Base-by-base conservation (phyloP, 2,888 invertebrate species). In the Drosophila recens region DNA sequence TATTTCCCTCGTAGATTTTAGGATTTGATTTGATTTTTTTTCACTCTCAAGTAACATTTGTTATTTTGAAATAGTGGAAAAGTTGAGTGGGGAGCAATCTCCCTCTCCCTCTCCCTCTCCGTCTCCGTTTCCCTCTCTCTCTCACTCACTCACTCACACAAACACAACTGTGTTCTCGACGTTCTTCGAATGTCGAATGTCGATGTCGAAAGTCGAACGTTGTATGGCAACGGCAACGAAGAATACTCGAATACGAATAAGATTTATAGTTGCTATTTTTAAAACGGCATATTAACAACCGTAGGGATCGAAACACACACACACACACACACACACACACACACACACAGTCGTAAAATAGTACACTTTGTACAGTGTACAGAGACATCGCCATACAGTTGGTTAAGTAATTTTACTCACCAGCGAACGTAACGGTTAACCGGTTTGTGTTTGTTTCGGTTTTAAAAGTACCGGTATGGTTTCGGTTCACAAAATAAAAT, bases 231-330 rank as follows among this genome's bases (percentile, higher is more conserved):
- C 52, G 27, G 51, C 38, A 27, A 34, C 11, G 23, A n/a, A 33
- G 20, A 52, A 36, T 13, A 36, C 34, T 30, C 82, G 53, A 64
- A 69, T 70, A 80, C 85, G 53, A 66, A 69, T 70, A 82, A 89
- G 90, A 89, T 85, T 89, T 85, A 86, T 88, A 86, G 85, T 88
- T 75, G 88, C 85, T 86, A 86, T 86, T 86, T 86, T 86, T 89
- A 86, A 86, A 87, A 80, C 83, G 86, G 61, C 71, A 77, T 85
- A 72, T 82, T 87, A 87, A 84, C 83, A 87, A 78, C 75, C 78
- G 85, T 86, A 86, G 86, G 76, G 80, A 76, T 79, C 75, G 59
- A 38, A n/a, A 38, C n/a, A 38, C 38, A 38, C 36, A 36, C 36
- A 36, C n/a, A n/a, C n/a, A n/a, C n/a, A n/a, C n/a, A n/a, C n/a